Base-by-base conservation (phyloP, 1,140 invertebrate genomes). In the Ips typographus region DNA sequence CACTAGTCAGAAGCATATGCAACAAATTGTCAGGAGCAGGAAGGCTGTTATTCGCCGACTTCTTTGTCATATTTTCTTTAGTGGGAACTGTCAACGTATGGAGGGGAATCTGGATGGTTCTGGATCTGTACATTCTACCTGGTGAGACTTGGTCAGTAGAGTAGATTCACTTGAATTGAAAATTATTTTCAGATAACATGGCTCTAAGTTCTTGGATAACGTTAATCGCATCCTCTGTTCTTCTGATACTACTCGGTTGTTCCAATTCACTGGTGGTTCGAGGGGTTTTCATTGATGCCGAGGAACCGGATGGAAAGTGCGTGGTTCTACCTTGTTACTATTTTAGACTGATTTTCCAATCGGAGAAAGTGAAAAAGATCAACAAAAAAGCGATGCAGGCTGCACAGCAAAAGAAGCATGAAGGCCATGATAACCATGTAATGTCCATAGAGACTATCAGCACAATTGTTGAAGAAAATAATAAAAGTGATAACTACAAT, bases 41-140 rank as follows among this genome's bases (percentile, higher is more conserved):
- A 2, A 83, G 91, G 62, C 80, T 94, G 8, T 75, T 91, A 6
- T 82, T 89, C 2, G 90, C 90, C 49, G 92, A 94, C 77, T 76
- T 87, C 3, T 93, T 91, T 79, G 86, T 91, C 42, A 81, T 93
- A 43, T 80, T 93, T 56, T 90, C 89, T 42, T 92, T 94, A 76
- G 77, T 92, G 61, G 92, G 91, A 2, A 92, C 92, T 1, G 88
- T 94, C 40, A 94, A 94, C 79, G 88, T 93, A 0, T 95, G 93
- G 93, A 84, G 93, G 55, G 92, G 92, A 3, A 86, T 94, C 41
- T 94, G 93, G 93, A 89, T 86, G 66, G 75, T 91, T 36, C 83
- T 93, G 1, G 90, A 94, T 77, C 80, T 90, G n/a, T 93, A 91
- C 80, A 83, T 94, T 52, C 84, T 92, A 58, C 90, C 91, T 82